Conservation (phyloP, 2,113 vertebrate genomes). For the Ceyx margarethae region DNA sequence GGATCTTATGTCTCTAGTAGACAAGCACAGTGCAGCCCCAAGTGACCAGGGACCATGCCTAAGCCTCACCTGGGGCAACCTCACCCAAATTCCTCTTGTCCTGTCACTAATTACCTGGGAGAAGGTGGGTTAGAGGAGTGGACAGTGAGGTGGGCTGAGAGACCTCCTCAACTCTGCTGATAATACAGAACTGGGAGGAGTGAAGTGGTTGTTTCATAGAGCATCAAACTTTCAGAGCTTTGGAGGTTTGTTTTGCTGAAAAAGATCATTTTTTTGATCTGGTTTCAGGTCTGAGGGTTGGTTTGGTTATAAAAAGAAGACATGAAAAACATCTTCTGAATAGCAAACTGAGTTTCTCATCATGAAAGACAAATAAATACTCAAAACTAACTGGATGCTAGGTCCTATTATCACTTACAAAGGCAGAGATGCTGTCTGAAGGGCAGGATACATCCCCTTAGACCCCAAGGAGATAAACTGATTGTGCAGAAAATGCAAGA, state of each 20-base stretch:
- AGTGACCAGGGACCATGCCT: too few relatives aligned
- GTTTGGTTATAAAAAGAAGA: too few relatives aligned
- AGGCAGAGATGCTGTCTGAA: not conserved
- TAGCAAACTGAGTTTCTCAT: not conserved
- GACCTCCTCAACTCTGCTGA: too few relatives aligned
- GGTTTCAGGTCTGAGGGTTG: not conserved
- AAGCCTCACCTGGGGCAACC: too few relatives aligned
- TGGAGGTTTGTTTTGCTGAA: not conserved
- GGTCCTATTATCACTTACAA: not conserved
- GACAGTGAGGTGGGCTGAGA: too few relatives aligned
- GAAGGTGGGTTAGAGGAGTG: too few relatives aligned
- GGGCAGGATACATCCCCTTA: not conserved
- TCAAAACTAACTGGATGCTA: not conserved
- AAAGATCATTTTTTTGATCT: not conserved
- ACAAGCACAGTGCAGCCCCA: too few relatives aligned
- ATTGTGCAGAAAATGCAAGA: accelerated
- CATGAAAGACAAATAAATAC: not conserved
- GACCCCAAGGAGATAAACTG: not conserved
- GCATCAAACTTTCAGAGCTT: not conserved
- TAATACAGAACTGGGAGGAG: too few relatives aligned
- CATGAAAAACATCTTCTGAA: not conserved
- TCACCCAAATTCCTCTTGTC: too few relatives aligned
- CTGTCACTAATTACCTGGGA: too few relatives aligned
- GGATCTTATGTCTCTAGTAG: too few relatives aligned
- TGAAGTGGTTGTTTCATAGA: not conserved